phyloP scores from a whole-genome alignment of 2,113 vertebrate genomes.

The Neodontobutis hainanensis region DNA sequence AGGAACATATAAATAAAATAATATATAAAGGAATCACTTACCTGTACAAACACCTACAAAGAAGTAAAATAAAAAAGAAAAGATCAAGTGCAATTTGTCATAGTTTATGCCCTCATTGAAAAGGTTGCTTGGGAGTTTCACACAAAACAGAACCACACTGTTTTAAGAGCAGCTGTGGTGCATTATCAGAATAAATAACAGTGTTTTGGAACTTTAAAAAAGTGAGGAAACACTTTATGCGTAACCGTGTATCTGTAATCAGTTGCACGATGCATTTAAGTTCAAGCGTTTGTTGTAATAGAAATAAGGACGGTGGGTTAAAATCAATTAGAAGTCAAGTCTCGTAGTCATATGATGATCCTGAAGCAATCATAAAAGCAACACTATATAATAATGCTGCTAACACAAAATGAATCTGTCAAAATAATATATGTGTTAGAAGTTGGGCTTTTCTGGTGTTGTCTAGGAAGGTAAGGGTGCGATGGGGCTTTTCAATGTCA shows the following conservation, averaged over 20 bases:
- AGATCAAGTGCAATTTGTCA: constrained; percentile 62
- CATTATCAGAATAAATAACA: constrained; percentile 10
- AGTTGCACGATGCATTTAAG: constrained; percentile 9
- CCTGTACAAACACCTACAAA: constrained; percentile 38
- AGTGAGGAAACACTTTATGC: background rate
- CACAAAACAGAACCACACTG: constrained; percentile 9
- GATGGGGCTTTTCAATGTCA: no score
- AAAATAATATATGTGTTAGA: no score
- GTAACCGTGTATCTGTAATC: constrained; percentile 9
- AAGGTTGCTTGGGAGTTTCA: constrained; percentile 17
- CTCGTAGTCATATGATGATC: constrained; percentile 16
- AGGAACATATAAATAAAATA: constrained; percentile 16
- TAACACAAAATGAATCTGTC: no score
- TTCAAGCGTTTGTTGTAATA: background rate
- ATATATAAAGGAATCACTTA: constrained; percentile 48
- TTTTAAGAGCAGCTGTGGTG: constrained; percentile 13
- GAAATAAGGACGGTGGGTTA: background rate
- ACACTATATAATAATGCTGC: no score
- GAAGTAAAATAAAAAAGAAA: constrained; percentile 9
- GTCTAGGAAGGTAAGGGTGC: no score
- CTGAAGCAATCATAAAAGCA: no score
- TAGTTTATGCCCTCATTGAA: constrained; percentile 37
- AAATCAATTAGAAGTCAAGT: constrained; percentile 2
- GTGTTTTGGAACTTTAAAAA: constrained; percentile 19
- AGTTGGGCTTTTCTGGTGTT: no score